Evolutionary conservation across 2,797 vertebrate species (phyloP).

Genomic region (Chelidonichthys spinosus): DNA sequence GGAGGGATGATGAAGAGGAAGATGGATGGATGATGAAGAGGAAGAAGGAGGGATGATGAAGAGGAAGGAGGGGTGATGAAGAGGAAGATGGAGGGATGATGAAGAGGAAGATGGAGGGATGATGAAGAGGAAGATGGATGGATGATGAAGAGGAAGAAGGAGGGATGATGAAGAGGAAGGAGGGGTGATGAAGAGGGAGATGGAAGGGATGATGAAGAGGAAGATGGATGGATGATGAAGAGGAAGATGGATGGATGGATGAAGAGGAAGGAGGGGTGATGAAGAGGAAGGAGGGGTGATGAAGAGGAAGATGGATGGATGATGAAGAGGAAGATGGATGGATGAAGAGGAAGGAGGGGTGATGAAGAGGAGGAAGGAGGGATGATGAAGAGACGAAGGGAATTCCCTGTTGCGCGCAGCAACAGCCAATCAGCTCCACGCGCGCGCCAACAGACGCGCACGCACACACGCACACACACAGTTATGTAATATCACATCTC

Average conservation of each 20-base stretch:
- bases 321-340: background rate
- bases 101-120: background rate
- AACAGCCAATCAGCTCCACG: constrained; percentile 61
- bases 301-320: background rate
- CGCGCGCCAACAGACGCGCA: background rate
- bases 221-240: background rate
- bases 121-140: background rate
- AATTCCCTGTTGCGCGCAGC: constrained; percentile 74
- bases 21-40: background rate
- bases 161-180: background rate
- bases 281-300: background rate
- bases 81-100: background rate
- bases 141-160: background rate
- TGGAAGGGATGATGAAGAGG: background rate
- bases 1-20: background rate
- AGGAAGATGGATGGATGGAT: background rate
- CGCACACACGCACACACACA: background rate
- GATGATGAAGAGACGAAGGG: constrained; percentile 52
- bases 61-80: background rate
- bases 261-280: background rate
- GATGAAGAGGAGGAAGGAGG: constrained; percentile 13
- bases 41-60: background rate
- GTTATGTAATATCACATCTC: background rate
- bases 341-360: background rate
- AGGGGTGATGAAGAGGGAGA: background rate